These are phyloP conservation scores for Eumerus sabulonum DNA, from an alignment of 2,888 invertebrate genomes.

Conservation along the genomic window DNA sequence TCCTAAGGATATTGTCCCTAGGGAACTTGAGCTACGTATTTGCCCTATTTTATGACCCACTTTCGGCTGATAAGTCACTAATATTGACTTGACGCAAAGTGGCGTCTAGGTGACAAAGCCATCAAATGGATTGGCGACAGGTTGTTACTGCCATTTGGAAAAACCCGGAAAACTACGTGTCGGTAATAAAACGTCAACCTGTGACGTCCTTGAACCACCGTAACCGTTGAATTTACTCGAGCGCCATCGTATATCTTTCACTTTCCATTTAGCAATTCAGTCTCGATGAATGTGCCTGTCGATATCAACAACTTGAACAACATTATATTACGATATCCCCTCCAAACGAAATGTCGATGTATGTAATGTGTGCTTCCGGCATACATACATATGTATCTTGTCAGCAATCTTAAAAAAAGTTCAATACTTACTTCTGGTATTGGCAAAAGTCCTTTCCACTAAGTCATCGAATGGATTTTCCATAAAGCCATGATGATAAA, in stretches of 20 bases:
- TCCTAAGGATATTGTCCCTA: too few species aligned
- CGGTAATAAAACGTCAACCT: slow-evolving; percentile 21
- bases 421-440: slow-evolving; percentile 90
- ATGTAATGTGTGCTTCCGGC: not conserved
- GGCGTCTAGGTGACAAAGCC: not conserved
- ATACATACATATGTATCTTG: not conserved
- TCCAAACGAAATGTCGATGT: slow-evolving; percentile 14
- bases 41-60: too few species aligned
- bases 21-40: too few species aligned
- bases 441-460: slow-evolving; percentile 89
- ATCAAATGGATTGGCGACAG: too few species aligned
- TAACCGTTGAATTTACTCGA: slow-evolving; percentile 2
- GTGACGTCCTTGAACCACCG: not conserved
- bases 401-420: not conserved
- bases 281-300: slow-evolving; percentile 30
- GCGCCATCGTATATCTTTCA: slow-evolving; percentile 27
- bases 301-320: slow-evolving; percentile 47
- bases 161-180: slow-evolving; percentile 10
- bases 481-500: slow-evolving; percentile 90
- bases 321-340: slow-evolving; percentile 32
- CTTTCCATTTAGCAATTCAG: slow-evolving; percentile 40
- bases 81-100: too few species aligned
- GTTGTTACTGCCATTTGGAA: not conserved
- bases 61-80: too few species aligned
- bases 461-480: slow-evolving; percentile 92